Conservation (phyloP, 2,888 invertebrate species). For the Watsonalla binaria region DNA sequence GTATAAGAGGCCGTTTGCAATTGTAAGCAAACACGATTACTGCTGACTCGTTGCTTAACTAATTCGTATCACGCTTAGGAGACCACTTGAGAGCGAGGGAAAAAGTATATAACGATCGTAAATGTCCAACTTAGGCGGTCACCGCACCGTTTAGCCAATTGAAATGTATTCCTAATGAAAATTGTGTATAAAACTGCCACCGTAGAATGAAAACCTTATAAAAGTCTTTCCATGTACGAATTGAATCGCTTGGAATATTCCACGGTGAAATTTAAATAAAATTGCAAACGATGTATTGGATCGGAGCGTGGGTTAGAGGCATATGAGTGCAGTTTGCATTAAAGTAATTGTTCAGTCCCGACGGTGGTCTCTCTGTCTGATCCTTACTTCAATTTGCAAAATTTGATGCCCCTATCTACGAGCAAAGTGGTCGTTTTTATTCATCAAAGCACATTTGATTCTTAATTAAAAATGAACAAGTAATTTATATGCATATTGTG, state of each 20-base stretch:
- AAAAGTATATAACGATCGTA: constrained; percentile 43
- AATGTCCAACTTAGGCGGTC: constrained; percentile 30
- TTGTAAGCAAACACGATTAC: constrained; percentile 65
- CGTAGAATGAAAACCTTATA: constrained; percentile 34
- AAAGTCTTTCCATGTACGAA: constrained; percentile 58
- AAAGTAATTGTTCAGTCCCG: constrained; percentile 47
- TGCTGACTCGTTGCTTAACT: constrained; percentile 57
- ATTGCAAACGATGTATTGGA: constrained; percentile 56
- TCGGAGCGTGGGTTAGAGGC: constrained; percentile 34
- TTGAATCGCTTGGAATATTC: constrained; percentile 41
- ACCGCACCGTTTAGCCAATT: constrained; percentile 46
- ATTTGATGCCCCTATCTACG: constrained; percentile 45
- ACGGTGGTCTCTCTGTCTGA: constrained; percentile 40
- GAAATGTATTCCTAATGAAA: constrained; percentile 47
- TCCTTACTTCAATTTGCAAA: constrained; percentile 55
- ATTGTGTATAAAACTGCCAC: constrained; percentile 50
- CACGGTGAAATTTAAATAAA: constrained; percentile 50
- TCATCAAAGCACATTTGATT: constrained; percentile 26
- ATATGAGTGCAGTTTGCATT: constrained; percentile 55
- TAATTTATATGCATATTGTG: not conserved
- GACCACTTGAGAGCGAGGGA: constrained; percentile 35
- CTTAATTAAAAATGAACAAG: constrained; percentile 26
- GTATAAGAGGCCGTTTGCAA: constrained; percentile 59
- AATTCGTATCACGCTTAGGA: constrained; percentile 62
- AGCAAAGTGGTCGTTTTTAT: constrained; percentile 34